These are phyloP conservation scores for Carettochelys insculpta DNA, from an alignment of 2,113 vertebrate species.

Conservation along the genomic window DNA sequence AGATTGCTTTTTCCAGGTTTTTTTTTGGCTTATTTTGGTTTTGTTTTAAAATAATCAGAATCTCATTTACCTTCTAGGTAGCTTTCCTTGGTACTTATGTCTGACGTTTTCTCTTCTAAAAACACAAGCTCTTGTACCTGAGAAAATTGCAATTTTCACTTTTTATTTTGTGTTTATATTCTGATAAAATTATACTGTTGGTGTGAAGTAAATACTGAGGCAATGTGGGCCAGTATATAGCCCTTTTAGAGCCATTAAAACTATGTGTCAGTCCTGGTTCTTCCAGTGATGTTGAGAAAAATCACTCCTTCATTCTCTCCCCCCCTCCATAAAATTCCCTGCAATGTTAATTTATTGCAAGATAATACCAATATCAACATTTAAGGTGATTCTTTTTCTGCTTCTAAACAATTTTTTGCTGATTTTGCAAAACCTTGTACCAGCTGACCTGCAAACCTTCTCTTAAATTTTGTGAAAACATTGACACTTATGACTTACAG, in stretches of 20 bases:
- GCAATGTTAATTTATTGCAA: neutral
- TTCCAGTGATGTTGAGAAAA: neutral
- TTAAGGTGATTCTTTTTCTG: neutral
- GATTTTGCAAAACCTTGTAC: neutral
- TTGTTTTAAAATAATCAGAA: neutral
- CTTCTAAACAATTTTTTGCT: neutral
- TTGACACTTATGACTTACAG: neutral
- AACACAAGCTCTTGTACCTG: slow-evolving; percentile 54
- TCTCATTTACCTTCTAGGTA: neutral
- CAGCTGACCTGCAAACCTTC: neutral
- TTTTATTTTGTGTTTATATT: neutral
- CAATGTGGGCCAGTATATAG: neutral
- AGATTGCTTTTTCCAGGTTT: neutral
- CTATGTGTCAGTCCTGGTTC: neutral
- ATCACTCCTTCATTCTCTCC: neutral
- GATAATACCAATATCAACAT: neutral
- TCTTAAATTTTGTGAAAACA: neutral
- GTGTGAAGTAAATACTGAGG: neutral
- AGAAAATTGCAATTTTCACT: neutral
- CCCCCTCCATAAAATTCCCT: neutral
- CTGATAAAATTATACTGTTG: neutral
- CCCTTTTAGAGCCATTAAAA: neutral
- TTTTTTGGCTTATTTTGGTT: neutral
- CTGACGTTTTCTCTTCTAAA: slow-evolving; percentile 25
- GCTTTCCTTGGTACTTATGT: neutral